A percentile compares a stretch with the other conserved stretches of the same genome.
Conservation (phyloP, 2,888 invertebrate genomes). For the Chloroclystis v-ata region DNA sequence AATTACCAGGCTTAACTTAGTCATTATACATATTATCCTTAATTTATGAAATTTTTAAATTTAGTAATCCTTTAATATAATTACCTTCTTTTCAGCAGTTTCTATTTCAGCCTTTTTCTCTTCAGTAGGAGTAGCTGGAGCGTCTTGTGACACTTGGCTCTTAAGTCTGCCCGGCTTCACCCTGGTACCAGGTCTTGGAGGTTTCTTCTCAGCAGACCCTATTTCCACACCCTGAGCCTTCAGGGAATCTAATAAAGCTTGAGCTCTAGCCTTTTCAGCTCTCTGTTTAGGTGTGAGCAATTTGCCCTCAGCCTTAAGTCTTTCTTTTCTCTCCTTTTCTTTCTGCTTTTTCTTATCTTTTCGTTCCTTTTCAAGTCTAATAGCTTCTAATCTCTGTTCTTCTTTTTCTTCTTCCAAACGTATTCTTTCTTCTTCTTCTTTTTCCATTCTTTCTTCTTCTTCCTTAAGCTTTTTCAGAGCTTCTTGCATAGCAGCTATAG, state of each 20-base stretch:
- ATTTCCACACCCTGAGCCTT: conserved; percentile 93
- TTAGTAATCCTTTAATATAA: too few species aligned
- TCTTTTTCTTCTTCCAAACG: conserved; percentile 86
- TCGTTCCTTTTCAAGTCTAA: conserved; percentile 89
- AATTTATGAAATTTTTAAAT: too few species aligned
- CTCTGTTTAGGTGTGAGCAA: conserved; percentile 95
- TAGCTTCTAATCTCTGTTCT: conserved; percentile 83
- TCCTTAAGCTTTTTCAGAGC: conserved; percentile 91
- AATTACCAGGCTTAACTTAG: too few species aligned
- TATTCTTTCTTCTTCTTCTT: conserved; percentile 89
- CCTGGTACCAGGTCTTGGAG: conserved; percentile 84
- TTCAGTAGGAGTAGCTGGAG: conserved; percentile 67
- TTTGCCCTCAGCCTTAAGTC: conserved; percentile 97
- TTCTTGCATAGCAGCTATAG: conserved; percentile 95
- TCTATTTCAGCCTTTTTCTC: conserved; percentile 72
- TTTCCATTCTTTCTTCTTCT: conserved; percentile 87
- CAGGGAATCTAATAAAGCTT: conserved; percentile 91
- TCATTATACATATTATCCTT: too few species aligned
- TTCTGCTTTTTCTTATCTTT: conserved; percentile 93
- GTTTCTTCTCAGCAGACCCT: conserved; percentile 83
- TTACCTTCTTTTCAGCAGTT: conserved; percentile 72
- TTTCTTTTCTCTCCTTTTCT: conserved; percentile 94
- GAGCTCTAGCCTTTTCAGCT: conserved; percentile 91
- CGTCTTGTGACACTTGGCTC: conserved; percentile 79
- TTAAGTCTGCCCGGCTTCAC: conserved; percentile 84